Percentiles rank a stretch among this genome's conserved stretches.
Evolutionary conservation across 2,888 invertebrate species (phyloP).

Genomic region (Penaeus monodon): DNA sequence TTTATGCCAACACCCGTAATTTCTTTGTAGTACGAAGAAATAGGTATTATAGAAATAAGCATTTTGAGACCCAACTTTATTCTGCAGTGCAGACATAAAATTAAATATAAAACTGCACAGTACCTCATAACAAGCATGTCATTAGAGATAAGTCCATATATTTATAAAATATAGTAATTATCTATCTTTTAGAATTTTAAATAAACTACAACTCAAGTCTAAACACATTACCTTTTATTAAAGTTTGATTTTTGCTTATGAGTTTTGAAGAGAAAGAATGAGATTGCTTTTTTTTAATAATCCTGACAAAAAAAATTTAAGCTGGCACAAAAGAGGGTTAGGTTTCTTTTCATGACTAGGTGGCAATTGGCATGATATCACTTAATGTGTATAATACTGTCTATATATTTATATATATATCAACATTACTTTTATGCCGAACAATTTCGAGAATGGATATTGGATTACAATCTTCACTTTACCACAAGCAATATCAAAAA

Average conservation of each 20-base stretch:
- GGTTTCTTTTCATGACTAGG: too few species aligned
- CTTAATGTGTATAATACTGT: too few species aligned
- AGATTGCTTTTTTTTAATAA: neutral
- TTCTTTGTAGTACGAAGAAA: too few species aligned
- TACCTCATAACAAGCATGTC: constrained; percentile 13
- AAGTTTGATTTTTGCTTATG: neutral
- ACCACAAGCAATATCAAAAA: constrained; percentile 8
- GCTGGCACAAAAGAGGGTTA: too few species aligned
- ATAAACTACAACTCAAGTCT: neutral
- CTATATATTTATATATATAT: neutral
- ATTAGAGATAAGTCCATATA: constrained; percentile 16
- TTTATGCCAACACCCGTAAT: too few species aligned
- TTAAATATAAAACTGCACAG: constrained; percentile 28
- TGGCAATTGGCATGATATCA: too few species aligned
- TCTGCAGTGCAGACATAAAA: constrained; percentile 44
- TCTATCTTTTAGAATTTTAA: neutral
- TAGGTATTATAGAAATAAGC: too few species aligned
- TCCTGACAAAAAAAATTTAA: too few species aligned
- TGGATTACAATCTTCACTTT: too few species aligned
- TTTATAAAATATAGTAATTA: constrained; percentile 36
- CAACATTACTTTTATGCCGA: neutral
- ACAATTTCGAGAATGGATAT: neutral
- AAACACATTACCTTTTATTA: neutral
- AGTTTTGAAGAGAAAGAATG: neutral
- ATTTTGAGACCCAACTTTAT: constrained; percentile 12